A percentile compares a stretch with the other conserved stretches of the same genome.
Conservation (phyloP, 92 coral and sea anemone species). For the Palythoa grandis region DNA sequence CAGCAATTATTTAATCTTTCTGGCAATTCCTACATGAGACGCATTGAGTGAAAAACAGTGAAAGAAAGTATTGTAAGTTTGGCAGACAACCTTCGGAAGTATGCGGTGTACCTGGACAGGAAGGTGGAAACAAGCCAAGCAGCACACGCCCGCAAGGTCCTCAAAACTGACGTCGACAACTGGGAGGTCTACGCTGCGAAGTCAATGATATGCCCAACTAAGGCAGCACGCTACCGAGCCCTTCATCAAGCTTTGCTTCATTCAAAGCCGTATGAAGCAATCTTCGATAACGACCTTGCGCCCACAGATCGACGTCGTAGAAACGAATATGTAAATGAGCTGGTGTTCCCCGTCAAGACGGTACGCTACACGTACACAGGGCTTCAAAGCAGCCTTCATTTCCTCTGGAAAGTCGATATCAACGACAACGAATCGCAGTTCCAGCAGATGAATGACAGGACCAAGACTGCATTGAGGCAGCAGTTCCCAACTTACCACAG, state of each 20-base stretch:
- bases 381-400: slow-evolving; percentile 37
- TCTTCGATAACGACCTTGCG: slow-evolving; percentile 41
- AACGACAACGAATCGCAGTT: neutral
- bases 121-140: slow-evolving; percentile 34
- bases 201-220: slow-evolving; percentile 20
- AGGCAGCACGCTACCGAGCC: slow-evolving; percentile 54
- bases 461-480: neutral
- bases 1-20: slow-evolving; percentile 21
- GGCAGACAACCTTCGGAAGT: slow-evolving; percentile 49
- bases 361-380: slow-evolving; percentile 44
- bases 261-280: slow-evolving; percentile 50
- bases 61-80: slow-evolving; percentile 38
- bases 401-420: slow-evolving; percentile 35
- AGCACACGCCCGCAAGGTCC: slow-evolving; percentile 36
- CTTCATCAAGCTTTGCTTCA: slow-evolving; percentile 54
- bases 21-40: slow-evolving; percentile 37
- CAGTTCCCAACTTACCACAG: slow-evolving; percentile 45
- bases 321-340: slow-evolving; percentile 34
- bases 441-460: neutral
- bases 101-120: slow-evolving; percentile 46
- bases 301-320: slow-evolving; percentile 50
- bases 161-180: slow-evolving; percentile 42
- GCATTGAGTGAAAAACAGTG: slow-evolving; percentile 44
- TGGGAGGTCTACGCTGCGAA: slow-evolving; percentile 44
- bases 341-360: slow-evolving; percentile 48